These are phyloP conservation scores for Chaetodon auriga DNA, from an alignment of 2,113 vertebrate species.

Conservation along the genomic window DNA sequence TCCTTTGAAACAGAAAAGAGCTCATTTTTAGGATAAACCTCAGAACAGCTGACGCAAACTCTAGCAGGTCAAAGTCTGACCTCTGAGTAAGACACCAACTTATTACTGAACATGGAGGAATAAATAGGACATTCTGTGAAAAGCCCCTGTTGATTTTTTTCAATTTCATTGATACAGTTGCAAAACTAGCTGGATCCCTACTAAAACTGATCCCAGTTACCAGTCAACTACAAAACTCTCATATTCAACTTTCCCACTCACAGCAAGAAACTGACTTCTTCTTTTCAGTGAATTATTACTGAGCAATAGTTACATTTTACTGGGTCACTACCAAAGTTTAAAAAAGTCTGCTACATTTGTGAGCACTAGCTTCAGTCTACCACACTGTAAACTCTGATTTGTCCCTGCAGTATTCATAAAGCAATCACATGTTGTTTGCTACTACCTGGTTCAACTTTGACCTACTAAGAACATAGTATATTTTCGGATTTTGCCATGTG, in stretches of 20 bases:
- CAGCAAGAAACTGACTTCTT: background rate
- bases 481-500: background rate
- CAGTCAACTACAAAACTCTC: background rate
- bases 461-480: background rate
- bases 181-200: too few species aligned
- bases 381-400: background rate
- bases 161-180: background rate
- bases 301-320: conserved; percentile 6
- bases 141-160: background rate
- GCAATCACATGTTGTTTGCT: background rate
- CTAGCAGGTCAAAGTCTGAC: background rate
- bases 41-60: conserved; percentile 8
- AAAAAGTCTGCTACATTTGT: background rate
- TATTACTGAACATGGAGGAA: background rate
- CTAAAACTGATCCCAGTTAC: background rate
- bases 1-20: conserved; percentile 72
- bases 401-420: background rate
- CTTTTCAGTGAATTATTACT: background rate
- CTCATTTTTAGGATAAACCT: conserved; percentile 1
- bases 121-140: background rate
- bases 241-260: background rate
- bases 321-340: background rate
- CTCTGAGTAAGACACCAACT: background rate
- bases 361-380: background rate
- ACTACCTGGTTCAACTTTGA: background rate